Conservation (phyloP, 2,888 invertebrate genomes). For the Protodeltote pygarga region DNA sequence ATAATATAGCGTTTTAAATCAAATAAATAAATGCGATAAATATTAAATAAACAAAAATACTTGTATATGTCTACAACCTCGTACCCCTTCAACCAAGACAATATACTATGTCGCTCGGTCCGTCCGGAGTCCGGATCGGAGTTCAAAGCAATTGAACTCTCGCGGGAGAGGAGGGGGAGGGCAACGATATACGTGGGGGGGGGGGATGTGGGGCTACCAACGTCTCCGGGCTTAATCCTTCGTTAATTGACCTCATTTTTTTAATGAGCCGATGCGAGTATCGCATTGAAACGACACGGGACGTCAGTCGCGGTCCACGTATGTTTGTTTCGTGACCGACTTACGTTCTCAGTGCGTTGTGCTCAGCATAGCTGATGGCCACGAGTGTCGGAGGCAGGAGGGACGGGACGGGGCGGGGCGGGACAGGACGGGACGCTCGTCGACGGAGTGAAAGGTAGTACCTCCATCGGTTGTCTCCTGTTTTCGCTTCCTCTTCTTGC, state of each 20-base stretch:
- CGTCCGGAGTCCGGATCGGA: constrained; percentile 54
- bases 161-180: constrained; percentile 56
- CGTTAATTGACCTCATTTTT: constrained; percentile 82
- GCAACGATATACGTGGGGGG: constrained; percentile 44
- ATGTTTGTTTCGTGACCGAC: constrained; percentile 59
- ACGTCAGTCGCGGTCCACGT: constrained; percentile 69
- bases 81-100: constrained; percentile 84
- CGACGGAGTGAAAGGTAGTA: constrained; percentile 89
- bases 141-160: constrained; percentile 82
- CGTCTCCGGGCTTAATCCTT: constrained; percentile 80
- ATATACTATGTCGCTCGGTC: constrained; percentile 77
- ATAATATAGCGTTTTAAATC: constrained; percentile 77
- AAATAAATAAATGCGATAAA: constrained; percentile 86
- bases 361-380: constrained; percentile 31
- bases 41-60: constrained; percentile 80
- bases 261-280: constrained; percentile 68
- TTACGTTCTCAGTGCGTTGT: constrained; percentile 28
- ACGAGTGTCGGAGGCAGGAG: constrained; percentile 24
- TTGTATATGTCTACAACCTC: constrained; percentile 83
- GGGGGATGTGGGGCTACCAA: constrained; percentile 66
- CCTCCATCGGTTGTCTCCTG: constrained; percentile 99
- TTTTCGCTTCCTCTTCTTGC: constrained; percentile 99
- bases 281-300: constrained; percentile 61
- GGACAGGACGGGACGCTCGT: constrained; percentile 50
- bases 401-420: constrained; percentile 32